Base-by-base conservation (phyloP, 2,888 invertebrate genomes). In the Phytoseiulus persimilis region DNA sequence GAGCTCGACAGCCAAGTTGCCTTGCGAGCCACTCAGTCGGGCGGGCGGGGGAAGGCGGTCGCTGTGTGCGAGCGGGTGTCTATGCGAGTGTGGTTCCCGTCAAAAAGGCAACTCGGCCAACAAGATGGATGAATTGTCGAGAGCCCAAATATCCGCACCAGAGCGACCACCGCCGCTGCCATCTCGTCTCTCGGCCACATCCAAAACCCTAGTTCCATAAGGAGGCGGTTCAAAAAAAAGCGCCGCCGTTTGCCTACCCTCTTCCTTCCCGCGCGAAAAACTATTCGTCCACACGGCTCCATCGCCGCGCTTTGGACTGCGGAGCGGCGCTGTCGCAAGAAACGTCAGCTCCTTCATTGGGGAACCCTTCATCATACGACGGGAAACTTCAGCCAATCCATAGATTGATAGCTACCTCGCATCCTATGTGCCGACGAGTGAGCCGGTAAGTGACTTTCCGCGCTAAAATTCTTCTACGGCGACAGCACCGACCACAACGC, bases 61-160 rank as follows among this genome's bases (percentile, higher is more conserved):
- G 65, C 18, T 65, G 65, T 28, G 18, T 23, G 65, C 28, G 65
- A 65, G 65, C 28, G 46, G 14, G 46, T 46, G 46, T 6, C 46
- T 14, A 46, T 46, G 46, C 46, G 65, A 65, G 65, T 65, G 65
- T 65, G 65, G 65, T 65, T 65, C 65, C 65, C 65, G 65, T 65
- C 65, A 65, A 65, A 65, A 65, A 65, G 65, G 65, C 65, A 65
- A 65, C 65, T 65, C 65, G 5, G 65, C 65, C 65, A 65, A 65
- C 65, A 87, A 87, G 87, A 87, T 87, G 87, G 87, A 87, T 87
- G 87, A 87, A 87, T 87, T 87, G 87, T 87, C 87, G 87, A 87
- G 87, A 45, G 87, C 32, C 45, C 87, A 31, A 33, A 32, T 33
- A 39, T 32, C 45, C 32, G 11, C 32, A 32, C 83, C 33, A 45